These are phyloP conservation scores for Xanthorhoe spadicearia DNA, from an alignment of 2,888 invertebrate genomes.

Conservation along the genomic window DNA sequence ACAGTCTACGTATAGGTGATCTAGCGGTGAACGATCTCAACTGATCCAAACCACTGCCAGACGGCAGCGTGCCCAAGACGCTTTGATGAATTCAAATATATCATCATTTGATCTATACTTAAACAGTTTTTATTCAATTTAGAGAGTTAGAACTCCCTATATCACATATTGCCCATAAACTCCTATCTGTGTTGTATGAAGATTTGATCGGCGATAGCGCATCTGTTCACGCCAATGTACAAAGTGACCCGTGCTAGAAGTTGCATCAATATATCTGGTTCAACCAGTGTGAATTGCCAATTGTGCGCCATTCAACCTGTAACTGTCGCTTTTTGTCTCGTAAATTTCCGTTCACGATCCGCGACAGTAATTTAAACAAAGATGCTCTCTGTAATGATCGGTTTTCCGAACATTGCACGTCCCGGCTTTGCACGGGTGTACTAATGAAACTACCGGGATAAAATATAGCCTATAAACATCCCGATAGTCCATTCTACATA, in stretches of 20 bases:
- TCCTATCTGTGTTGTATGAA: conserved; percentile 2
- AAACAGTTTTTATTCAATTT: not conserved
- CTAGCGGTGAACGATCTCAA: too few species aligned
- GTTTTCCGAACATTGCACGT: not conserved
- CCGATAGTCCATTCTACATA: too few species aligned
- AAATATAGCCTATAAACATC: too few species aligned
- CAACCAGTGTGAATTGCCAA: not conserved
- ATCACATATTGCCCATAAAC: conserved; percentile 6
- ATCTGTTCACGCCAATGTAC: conserved; percentile 26
- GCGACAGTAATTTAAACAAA: not conserved
- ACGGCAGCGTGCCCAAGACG: too few species aligned
- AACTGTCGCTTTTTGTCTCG: not conserved
- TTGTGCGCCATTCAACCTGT: not conserved
- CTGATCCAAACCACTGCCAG: too few species aligned
- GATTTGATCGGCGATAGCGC: conserved; percentile 7
- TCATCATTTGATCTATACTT: not conserved
- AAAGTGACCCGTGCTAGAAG: not conserved
- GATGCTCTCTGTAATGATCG: not conserved
- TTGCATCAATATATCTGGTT: not conserved
- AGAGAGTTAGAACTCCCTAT: not conserved
- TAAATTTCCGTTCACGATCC: not conserved
- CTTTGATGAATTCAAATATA: too few species aligned
- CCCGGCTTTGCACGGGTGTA: too few species aligned
- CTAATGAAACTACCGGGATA: too few species aligned
- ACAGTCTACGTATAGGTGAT: too few species aligned